Evolutionary conservation across 1,140 invertebrate species (phyloP).

Genomic region (Paraescarpia echinospica): DNA sequence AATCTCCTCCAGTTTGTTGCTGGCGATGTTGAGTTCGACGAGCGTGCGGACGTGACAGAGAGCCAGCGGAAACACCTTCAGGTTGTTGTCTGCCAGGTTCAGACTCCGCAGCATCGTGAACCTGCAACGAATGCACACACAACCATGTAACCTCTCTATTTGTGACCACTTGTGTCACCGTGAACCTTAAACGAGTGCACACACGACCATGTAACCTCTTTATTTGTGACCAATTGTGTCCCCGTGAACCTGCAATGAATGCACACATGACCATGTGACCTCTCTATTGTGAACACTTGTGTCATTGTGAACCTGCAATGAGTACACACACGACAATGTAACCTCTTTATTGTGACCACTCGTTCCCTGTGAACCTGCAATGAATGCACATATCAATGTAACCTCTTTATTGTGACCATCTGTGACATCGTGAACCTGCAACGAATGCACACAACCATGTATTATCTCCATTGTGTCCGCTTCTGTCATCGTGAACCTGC

Average conservation of each 20-base stretch:
- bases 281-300: no score
- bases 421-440: constrained; percentile 39
- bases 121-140: constrained; percentile 36
- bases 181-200: constrained; percentile 43
- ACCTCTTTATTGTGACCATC: neutral
- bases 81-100: constrained; percentile 55
- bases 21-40: constrained; percentile 55
- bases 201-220: constrained; percentile 11
- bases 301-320: constrained; percentile 41
- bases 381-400: constrained; percentile 13
- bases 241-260: constrained; percentile 42
- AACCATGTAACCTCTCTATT: constrained; percentile 2
- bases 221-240: no score
- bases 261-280: constrained; percentile 11
- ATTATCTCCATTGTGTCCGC: neutral
- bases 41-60: constrained; percentile 49
- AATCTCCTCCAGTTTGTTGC: constrained; percentile 54
- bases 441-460: constrained; percentile 23
- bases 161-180: neutral
- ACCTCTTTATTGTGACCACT: neutral
- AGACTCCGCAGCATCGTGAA: constrained; percentile 49
- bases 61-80: constrained; percentile 48
- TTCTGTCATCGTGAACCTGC: constrained; percentile 38
- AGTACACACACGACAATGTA: constrained; percentile 11
- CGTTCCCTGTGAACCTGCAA: constrained; percentile 40